Base-by-base conservation (phyloP, 1,140 invertebrate genomes). In the Nasonia longicornis region DNA sequence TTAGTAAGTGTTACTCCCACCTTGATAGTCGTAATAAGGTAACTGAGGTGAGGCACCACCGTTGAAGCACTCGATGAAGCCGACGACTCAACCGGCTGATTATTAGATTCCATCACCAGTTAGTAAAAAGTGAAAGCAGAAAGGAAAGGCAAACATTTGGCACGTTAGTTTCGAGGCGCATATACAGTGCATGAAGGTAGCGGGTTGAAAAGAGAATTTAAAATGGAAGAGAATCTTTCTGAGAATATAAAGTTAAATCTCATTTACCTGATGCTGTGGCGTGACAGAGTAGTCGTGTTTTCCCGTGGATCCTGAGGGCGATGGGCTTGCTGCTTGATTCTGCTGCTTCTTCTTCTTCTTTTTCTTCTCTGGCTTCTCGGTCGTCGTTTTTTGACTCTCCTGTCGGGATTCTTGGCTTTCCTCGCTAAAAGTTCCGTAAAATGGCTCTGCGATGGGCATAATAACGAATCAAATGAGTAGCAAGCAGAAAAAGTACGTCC, bases 11-110 rank as follows among this genome's bases (percentile, higher is more conserved):
- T 76, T 67, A 52, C 11, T 86, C 93, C 94, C 93, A 95, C 95
- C 94, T 95, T 94, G 83, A 95, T 88, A 88, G 93, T 93, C 85
- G 93, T 92, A 84, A 95, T 92, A 87, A 95, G 91, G 86, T 92
- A 92, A 89, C 92, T 93, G 86, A 95, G 93, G 87, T 94, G 93
- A 77, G 94, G 94, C 89, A 94, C 91, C 84, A 93, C 90, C 80
- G 93, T 91, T 83, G 92, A 93, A 83, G 93, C 90, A 79, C 91
- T 91, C 71, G 94, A 94, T 86, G 92, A 91, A 84, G 92, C 91
- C 83, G 92, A 91, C 80, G 88, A 90, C 83, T 90, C 89, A 76
- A 89, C 85, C 26, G 89, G 88, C 83, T 91, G 31, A 35, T 81
- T 82, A 83, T 29, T 12, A 81, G 72, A 79, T 31, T 75, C 64